Conservation (phyloP, 2,797 vertebrate genomes). For the Neosilurus mollespiculum region DNA sequence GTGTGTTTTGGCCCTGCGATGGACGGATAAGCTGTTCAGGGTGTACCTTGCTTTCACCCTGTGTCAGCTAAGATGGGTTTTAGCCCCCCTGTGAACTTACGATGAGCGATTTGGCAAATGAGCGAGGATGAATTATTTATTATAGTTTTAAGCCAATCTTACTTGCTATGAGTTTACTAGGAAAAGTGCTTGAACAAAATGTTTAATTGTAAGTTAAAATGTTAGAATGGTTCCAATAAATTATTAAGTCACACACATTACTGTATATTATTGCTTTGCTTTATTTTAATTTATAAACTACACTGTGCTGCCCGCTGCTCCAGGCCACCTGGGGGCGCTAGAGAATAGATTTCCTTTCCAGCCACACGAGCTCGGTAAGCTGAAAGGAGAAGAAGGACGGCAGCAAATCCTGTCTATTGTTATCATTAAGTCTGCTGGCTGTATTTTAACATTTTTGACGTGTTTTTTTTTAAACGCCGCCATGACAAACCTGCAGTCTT, state of each 20-base stretch:
- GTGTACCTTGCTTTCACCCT: too few relatives aligned
- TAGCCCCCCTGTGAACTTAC: too few relatives aligned
- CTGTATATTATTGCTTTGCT: neutral
- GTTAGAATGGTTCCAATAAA: neutral
- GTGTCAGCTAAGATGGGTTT: too few relatives aligned
- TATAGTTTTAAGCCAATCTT: neutral
- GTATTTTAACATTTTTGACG: neutral
- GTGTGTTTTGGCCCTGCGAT: too few relatives aligned
- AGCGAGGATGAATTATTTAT: too few relatives aligned
- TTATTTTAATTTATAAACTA: neutral
- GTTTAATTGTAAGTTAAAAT: neutral
- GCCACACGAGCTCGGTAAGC: too few relatives aligned
- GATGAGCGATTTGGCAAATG: too few relatives aligned
- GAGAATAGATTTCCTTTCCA: rapidly evolving
- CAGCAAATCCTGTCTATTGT: constrained; percentile 19
- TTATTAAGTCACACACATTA: neutral
- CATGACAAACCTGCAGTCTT: constrained; percentile 48
- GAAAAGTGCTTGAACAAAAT: neutral
- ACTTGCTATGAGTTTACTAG: neutral
- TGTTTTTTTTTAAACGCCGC: neutral
- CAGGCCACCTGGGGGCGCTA: constrained; percentile 29
- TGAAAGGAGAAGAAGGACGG: constrained; percentile 8
- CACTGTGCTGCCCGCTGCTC: neutral
- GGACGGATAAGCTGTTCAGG: too few relatives aligned
- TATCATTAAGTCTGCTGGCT: constrained; percentile 8